Conservation (phyloP, 2,113 vertebrate species). For the Plestiodon gilberti region DNA sequence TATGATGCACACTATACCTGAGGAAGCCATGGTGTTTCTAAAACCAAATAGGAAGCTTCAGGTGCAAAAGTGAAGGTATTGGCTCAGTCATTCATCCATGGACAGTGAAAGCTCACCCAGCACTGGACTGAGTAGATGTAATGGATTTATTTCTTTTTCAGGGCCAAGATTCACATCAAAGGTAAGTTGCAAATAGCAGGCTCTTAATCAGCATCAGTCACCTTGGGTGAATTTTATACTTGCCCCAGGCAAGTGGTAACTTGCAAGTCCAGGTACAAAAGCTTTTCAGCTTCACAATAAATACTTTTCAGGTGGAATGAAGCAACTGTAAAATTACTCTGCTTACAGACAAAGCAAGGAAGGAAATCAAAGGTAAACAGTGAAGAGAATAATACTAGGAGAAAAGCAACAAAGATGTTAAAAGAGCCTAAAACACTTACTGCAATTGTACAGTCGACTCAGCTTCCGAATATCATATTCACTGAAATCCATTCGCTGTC, state of each 20-base stretch:
- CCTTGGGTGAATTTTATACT: not conserved
- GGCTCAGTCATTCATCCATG: not conserved
- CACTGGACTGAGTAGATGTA: not conserved
- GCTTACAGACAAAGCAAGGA: not conserved
- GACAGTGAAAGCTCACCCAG: too few relatives aligned
- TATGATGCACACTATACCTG: too few relatives aligned
- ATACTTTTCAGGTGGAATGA: not conserved
- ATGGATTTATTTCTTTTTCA: not conserved
- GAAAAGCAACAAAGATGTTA: not conserved
- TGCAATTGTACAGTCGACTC: slow-evolving; percentile 89
- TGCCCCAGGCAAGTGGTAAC: not conserved
- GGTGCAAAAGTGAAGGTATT: not conserved
- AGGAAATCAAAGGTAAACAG: not conserved
- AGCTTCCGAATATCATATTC: slow-evolving; percentile 88
- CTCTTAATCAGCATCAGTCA: not conserved
- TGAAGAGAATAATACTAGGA: not conserved
- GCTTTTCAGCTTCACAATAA: not conserved
- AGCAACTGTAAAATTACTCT: not conserved
- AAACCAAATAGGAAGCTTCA: not conserved
- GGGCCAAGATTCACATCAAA: not conserved
- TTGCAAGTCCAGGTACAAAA: not conserved
- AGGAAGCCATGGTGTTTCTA: not conserved
- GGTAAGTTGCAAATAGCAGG: not conserved
- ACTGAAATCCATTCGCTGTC: slow-evolving; percentile 95
- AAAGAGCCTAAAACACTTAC: slow-evolving; percentile 73